Base-by-base conservation (phyloP, 2,113 vertebrate genomes). In the Morone chrysops region DNA sequence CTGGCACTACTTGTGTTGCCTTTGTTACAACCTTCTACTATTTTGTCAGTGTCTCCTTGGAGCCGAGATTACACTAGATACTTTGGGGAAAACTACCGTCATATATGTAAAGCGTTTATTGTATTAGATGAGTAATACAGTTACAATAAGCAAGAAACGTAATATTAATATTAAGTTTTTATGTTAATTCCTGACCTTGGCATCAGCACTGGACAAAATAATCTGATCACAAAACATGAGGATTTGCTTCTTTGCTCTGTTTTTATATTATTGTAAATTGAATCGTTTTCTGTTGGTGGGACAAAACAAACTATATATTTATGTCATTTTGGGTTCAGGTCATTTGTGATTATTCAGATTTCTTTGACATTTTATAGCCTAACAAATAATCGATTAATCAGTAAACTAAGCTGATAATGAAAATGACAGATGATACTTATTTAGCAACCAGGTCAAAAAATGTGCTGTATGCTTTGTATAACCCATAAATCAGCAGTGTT, bases 11-110 rank as follows among this genome's bases (percentile, higher is more conserved):
- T 78, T 72, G 75, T 45, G 41, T 41, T 56, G 69, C 50, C 50
- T 13, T 70, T 69, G 65, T 72, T 68, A 65, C 59, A 75, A 11
- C 72, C 70, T 20, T 73, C 81, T 72, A 51, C 9, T 20, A 63
- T 31, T 82, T 73, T 78, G 50, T 43, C 14, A 43, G 18, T 25
- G 18, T 51, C 48, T 66, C 38, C 77, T 69, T 54, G 18, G 63
- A 81, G 48, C 41, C 69, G 31, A 31, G 31, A 31, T 31, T 31
- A 4, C 31, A 31, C 31, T 31, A 31, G 2, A 17, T 17, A 17
- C 78, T 41, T 67, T 72, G 31, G 12, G 40, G 31, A 62, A 57
- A 9, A 53, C 2, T 8, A 0, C 85, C 14, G 70, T 40, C 47
- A 56, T 43, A 41, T 6, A 72, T 36, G 31, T 14, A 22, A 6